Percentiles rank a stretch among this genome's conserved stretches.
Evolutionary conservation across 2,888 invertebrate species (phyloP).

Genomic region (Sycophila texana): DNA sequence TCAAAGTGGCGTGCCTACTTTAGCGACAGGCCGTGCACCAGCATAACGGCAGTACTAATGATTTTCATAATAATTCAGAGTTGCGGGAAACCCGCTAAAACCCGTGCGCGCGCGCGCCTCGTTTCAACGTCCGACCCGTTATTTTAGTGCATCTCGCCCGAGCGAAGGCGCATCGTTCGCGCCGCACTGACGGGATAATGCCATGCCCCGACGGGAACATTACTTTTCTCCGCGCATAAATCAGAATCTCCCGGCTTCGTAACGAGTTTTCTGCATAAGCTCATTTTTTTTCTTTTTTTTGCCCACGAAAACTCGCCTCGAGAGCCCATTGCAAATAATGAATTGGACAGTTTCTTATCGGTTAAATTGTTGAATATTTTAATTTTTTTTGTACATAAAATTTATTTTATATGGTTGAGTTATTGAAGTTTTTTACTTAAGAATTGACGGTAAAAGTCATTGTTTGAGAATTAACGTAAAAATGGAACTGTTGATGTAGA

Average conservation of each 20-base stretch:
- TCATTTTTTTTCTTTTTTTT: not conserved
- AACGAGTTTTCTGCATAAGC: conserved; percentile 10
- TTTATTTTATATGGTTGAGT: too few species aligned
- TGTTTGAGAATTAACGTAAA: too few species aligned
- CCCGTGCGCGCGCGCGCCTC: not conserved
- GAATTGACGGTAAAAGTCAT: too few species aligned
- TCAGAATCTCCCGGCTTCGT: conserved; percentile 24
- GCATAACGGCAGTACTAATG: conserved; percentile 1
- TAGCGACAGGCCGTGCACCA: not conserved
- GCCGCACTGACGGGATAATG: conserved; percentile 33
- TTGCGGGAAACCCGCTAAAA: conserved; percentile 7
- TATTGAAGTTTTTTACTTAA: too few species aligned
- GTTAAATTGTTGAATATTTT: too few species aligned
- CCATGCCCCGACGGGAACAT: not conserved
- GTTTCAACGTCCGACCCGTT: conserved; percentile 27
- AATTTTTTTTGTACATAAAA: too few species aligned
- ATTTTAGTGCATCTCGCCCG: not conserved
- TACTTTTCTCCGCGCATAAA: conserved; percentile 9
- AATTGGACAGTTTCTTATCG: not conserved
- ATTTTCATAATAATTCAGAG: conserved; percentile 29
- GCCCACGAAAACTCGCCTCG: not conserved
- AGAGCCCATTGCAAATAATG: too few species aligned
- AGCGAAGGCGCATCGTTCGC: conserved; percentile 9
- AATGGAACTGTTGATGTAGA: conserved; percentile 74
- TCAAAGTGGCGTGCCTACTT: too few species aligned